Evolutionary conservation across 2,888 invertebrate species (phyloP), one percentile per base, ranked within the genome.

Genomic region (Ormyrus nitidulus): DNA sequence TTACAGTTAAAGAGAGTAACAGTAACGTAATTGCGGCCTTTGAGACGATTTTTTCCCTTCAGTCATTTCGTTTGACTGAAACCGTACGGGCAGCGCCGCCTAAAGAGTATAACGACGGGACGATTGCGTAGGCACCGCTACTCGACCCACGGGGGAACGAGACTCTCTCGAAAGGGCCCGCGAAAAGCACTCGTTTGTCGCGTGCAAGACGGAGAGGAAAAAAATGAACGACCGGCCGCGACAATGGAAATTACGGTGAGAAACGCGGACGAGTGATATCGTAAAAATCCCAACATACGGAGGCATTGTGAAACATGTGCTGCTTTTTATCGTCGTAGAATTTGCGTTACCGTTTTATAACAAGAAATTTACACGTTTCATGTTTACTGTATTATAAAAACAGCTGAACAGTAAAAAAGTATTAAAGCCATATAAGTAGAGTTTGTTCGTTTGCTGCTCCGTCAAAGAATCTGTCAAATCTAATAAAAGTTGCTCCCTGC

Each of bases 21-120:
- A 73, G 73, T 73, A 71, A 71, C 34, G 56, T 64, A 73, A 73
- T 64, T 73, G 73, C 44, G 62, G 59, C 73, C 62, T 73, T 62
- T 76, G 59, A 69, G 70, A 70, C 68, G 58, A 73, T 82, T 82
- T 65, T 75, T 72, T 79, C 76, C 77, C 54, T 78, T 80, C 74
- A 34, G 68, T 70, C 64, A 76, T 79, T 66, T 74, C 51, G 6
- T 46, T 53, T 10, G 19, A 48, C 48, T n/a, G 34, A 9, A 59
- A 71, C 71, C 34, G 70, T 70, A 70, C 58, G 10, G 19, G 13
- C 51, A 48, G 56, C 54, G 6, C 11, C 44, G n/a, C 56, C 58
- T 75, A 58, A 75, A 58, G 74, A 66, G 48, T 34, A 34, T 69
- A 58, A 66, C 51, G 62, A 46, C 46, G 10, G 10, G 44, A 61